phyloP scores from a whole-genome alignment of 1,140 invertebrate genomes.

The Euwallacea similis region DNA sequence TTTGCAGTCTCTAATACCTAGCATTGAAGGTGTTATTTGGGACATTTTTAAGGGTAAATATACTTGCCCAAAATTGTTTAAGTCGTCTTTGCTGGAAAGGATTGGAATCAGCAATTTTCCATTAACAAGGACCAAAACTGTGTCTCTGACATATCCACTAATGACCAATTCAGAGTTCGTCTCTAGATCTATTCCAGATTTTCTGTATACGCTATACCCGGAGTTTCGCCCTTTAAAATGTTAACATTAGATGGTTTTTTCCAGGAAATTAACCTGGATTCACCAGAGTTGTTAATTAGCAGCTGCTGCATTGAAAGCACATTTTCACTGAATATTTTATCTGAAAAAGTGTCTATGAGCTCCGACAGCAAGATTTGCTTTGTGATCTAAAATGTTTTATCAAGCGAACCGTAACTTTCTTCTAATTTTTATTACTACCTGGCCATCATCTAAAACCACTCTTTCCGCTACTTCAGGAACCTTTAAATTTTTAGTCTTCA shows the following conservation, averaged over 20 bases:
- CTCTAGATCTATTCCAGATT: conserved; percentile 44
- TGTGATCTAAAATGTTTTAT: conserved; percentile 28
- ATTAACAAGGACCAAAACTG: conserved; percentile 58
- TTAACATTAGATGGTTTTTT: conserved; percentile 38
- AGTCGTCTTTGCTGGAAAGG: conserved; percentile 43
- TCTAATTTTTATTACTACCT: conserved; percentile 12
- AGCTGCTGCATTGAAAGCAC: conserved; percentile 60
- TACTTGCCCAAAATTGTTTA: conserved; percentile 47
- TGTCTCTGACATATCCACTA: conserved; percentile 57
- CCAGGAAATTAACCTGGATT: not conserved
- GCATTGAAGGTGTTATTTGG: conserved; percentile 30
- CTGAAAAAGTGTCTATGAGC: conserved; percentile 44
- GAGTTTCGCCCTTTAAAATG: conserved; percentile 58
- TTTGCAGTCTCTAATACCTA: conserved; percentile 55
- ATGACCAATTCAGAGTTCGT: conserved; percentile 52
- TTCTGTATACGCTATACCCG: conserved; percentile 61
- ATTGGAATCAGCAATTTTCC: conserved; percentile 51
- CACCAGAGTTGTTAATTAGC: conserved; percentile 54
- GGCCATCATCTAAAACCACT: conserved; percentile 6
- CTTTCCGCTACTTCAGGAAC: conserved; percentile 37
- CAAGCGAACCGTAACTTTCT: conserved; percentile 1
- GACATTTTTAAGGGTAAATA: not conserved
- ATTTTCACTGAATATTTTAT: conserved; percentile 39
- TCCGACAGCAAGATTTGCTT: conserved; percentile 46
- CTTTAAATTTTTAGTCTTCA: conserved; percentile 52